Evolutionary conservation across 2,113 vertebrate species (phyloP).

Genomic region (Rhea americana): DNA sequence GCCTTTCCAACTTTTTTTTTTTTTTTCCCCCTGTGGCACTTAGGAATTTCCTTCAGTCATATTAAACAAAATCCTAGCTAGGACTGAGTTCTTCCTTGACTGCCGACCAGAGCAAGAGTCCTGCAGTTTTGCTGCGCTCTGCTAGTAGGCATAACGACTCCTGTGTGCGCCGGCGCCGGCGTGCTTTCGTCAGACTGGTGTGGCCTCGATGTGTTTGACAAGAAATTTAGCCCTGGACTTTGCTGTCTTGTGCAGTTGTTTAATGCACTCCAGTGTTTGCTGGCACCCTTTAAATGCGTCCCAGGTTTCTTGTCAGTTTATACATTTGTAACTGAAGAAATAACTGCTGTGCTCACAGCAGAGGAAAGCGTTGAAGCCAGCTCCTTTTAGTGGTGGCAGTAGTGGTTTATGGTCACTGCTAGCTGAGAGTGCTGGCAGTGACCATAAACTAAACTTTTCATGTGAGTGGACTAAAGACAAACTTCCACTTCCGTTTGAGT

Average conservation of each 20-base stretch:
- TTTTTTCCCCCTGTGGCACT: neutral
- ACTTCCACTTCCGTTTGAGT: neutral
- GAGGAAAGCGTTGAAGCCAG: neutral
- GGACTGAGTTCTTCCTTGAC: neutral
- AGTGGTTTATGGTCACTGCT: neutral
- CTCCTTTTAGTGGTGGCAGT: neutral
- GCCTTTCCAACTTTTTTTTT: neutral
- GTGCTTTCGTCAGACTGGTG: neutral
- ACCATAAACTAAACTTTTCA: neutral
- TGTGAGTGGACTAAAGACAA: neutral
- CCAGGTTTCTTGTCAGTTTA: neutral
- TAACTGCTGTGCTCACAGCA: rapidly evolving
- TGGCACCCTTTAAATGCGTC: neutral
- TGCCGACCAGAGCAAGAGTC: neutral
- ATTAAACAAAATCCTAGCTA: rapidly evolving
- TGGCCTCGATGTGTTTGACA: neutral
- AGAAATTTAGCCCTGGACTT: neutral
- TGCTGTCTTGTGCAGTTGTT: neutral
- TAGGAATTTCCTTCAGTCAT: neutral
- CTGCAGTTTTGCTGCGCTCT: neutral
- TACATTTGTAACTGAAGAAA: neutral
- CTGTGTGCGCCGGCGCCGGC: neutral
- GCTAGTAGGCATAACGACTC: neutral
- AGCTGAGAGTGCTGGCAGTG: neutral
- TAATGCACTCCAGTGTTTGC: neutral